Base-by-base conservation (phyloP, 2,888 invertebrate species). In the Aphidoletes aphidimyza region DNA sequence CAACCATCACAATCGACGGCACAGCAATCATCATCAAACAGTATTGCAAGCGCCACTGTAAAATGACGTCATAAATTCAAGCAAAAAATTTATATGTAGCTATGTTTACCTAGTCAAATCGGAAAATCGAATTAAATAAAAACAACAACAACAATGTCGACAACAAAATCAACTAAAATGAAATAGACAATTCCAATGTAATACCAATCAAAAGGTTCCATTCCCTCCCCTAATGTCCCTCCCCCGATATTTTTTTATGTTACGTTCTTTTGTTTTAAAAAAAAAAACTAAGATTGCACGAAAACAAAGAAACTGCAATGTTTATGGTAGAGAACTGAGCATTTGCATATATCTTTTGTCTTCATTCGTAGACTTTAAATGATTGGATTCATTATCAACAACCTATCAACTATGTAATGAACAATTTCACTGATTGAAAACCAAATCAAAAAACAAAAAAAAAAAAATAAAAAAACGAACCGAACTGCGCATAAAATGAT, bases 1-100 rank as follows among this genome's bases (percentile, higher is more conserved):
- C 69, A 69, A 17, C 69, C 3, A 30, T 69, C 54, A 22, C 54
- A 54, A 54, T 54, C 47, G 47, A 17, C 54, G 17, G 26, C 54
- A 54, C 26, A n/a, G 26, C 69, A 69, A 69, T 69, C 69, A 30
- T 30, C 69, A 14, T 14, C 69, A 30, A 69, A 17, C 17, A 34
- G 69, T 30, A 69, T 69, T 69, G 26, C 54, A 26, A 54, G 22
- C 3, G 69, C 69, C 30, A 3, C 69, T 30, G 69, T 69, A 2
- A 69, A 69, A 69, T 69, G 69, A 69, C 69, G 26, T 2, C 69
- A 69, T 69, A 69, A 69, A 69, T n/a, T 69, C 2, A 69, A 69
- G 34, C 69, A 30, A 30, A 69, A 69, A 69, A 69, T 69, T 17
- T 54, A 54, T 26, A n/a, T 54, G 54, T 54, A 54, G 34, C 14